Conservation (phyloP, 2,888 invertebrate species). For the Physocephala rufipes region DNA sequence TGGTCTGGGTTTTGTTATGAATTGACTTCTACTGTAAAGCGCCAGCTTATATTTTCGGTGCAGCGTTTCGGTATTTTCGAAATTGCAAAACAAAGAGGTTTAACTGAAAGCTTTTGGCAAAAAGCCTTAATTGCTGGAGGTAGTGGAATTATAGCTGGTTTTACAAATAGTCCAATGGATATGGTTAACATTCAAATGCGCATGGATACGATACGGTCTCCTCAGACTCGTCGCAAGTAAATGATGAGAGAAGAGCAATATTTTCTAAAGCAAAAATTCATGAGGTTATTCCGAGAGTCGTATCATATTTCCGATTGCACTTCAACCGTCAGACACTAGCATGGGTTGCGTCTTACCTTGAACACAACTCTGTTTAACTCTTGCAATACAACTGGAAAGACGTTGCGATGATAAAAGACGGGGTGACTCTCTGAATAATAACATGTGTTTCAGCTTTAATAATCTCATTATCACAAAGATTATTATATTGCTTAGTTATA, state of each 20-base stretch:
- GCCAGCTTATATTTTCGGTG: constrained; percentile 30
- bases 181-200: constrained; percentile 34
- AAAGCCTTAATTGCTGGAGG: constrained; percentile 13
- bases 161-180: constrained; percentile 31
- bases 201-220: constrained; percentile 27
- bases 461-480: too few relatives aligned
- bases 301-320: too few relatives aligned
- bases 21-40: constrained; percentile 11
- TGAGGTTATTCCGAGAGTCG: too few relatives aligned
- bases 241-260: background rate
- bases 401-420: too few relatives aligned
- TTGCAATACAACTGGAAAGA: too few relatives aligned
- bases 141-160: constrained; percentile 31
- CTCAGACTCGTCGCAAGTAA: constrained; percentile 29
- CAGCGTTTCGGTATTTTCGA: constrained; percentile 36
- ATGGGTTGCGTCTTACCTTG: too few relatives aligned
- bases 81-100: constrained; percentile 15
- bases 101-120: constrained; percentile 9
- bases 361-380: too few relatives aligned
- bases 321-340: too few relatives aligned
- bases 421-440: too few relatives aligned
- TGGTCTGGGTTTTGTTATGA: constrained; percentile 32
- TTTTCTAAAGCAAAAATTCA: too few relatives aligned
- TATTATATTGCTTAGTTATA: constrained; percentile 33
- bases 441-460: too few relatives aligned